Evolutionary conservation across 1,140 invertebrate species (phyloP).

Genomic region (Eumaeus atala): DNA sequence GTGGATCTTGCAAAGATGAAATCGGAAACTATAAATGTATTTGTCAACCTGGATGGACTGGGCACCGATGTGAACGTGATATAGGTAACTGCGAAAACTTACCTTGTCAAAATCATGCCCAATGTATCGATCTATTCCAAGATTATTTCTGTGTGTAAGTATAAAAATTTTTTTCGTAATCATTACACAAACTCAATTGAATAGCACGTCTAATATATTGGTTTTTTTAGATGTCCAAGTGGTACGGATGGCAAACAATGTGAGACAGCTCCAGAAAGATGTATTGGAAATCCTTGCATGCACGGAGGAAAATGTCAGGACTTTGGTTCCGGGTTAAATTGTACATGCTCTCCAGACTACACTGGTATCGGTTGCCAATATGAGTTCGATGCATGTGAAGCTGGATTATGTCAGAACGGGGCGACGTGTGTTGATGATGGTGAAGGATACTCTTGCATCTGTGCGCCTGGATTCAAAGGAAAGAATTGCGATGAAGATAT

Average conservation of each 20-base stretch:
- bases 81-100: slow-evolving; percentile 88
- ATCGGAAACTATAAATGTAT: slow-evolving; percentile 89
- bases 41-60: slow-evolving; percentile 92
- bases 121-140: slow-evolving; percentile 94
- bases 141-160: slow-evolving; percentile 97
- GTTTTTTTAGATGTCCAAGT: slow-evolving; percentile 83
- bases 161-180: slow-evolving; percentile 19
- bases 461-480: slow-evolving; percentile 89
- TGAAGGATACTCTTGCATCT: slow-evolving; percentile 88
- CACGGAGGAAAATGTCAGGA: slow-evolving; percentile 95
- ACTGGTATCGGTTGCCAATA: slow-evolving; percentile 94
- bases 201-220: slow-evolving; percentile 14
- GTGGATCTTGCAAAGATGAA: slow-evolving; percentile 90
- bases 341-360: slow-evolving; percentile 90
- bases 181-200: background rate
- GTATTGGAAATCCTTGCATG: slow-evolving; percentile 97
- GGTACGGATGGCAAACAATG: slow-evolving; percentile 96
- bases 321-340: slow-evolving; percentile 95
- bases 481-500: slow-evolving; percentile 95
- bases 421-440: slow-evolving; percentile 92
- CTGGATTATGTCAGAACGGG: slow-evolving; percentile 91
- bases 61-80: slow-evolving; percentile 89
- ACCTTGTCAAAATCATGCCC: slow-evolving; percentile 94
- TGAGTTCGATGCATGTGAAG: slow-evolving; percentile 93
- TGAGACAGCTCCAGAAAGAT: slow-evolving; percentile 95